Conservation (phyloP, 2,888 invertebrate genomes). For the Campaea margaritaria region DNA sequence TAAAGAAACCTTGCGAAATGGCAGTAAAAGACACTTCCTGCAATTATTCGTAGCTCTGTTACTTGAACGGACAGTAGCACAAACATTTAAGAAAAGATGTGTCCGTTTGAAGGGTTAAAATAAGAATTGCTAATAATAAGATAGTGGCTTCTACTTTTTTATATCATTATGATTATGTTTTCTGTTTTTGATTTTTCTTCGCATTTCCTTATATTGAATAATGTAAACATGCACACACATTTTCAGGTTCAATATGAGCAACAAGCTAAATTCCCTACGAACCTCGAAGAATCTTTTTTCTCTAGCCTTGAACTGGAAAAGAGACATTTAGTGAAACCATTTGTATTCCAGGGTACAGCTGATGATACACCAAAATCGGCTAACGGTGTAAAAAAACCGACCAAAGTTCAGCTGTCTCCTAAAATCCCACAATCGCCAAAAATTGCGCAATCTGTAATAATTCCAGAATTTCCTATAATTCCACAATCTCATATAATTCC, state of each 20-base stretch:
- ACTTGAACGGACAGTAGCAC: too few species aligned
- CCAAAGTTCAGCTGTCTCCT: neutral
- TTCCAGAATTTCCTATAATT: neutral
- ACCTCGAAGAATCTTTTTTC: conserved; percentile 25
- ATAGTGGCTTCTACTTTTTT: too few species aligned
- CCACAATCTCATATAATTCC: neutral
- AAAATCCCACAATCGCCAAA: neutral
- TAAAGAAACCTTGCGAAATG: too few species aligned
- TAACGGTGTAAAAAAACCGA: neutral
- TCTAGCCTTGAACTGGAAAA: conserved; percentile 26
- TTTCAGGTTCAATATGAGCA: conserved; percentile 25
- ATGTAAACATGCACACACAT: neutral
- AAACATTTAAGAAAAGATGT: too few species aligned
- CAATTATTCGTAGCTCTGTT: too few species aligned
- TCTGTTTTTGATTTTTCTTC: too few species aligned
- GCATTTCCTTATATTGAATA: too few species aligned
- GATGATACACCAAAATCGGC: neutral
- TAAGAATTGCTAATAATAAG: too few species aligned
- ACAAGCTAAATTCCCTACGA: neutral
- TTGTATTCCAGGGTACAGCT: neutral
- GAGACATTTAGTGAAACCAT: conserved; percentile 1
- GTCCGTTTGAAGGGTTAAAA: too few species aligned
- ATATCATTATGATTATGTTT: too few species aligned
- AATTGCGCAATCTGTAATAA: neutral
- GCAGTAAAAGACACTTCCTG: too few species aligned